These are phyloP conservation scores for Sogatella furcifera DNA, from an alignment of 1,140 invertebrate genomes.

Conservation along the genomic window DNA sequence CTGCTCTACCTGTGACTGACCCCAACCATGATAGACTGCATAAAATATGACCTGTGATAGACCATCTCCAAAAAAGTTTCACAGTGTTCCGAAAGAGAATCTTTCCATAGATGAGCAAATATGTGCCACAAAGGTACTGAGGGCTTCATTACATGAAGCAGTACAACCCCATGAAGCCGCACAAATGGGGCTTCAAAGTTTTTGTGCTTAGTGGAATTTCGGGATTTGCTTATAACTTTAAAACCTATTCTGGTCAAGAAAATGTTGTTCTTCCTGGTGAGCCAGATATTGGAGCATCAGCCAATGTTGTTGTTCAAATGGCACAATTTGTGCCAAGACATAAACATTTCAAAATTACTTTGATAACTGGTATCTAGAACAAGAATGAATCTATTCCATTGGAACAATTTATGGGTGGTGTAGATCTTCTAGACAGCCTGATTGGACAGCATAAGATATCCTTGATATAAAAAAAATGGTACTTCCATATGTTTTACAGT, in stretches of 20 bases:
- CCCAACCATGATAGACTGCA: slow-evolving; percentile 7
- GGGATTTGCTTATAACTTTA: slow-evolving; percentile 22
- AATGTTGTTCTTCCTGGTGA: slow-evolving; percentile 13
- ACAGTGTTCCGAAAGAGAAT: slow-evolving; percentile 3
- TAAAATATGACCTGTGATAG: slow-evolving; percentile 12
- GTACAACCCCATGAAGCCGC: slow-evolving; percentile 23
- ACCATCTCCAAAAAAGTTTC: slow-evolving; percentile 5
- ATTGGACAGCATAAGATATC: slow-evolving; percentile 33
- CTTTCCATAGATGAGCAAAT: slow-evolving; percentile 15
- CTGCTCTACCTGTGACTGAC: background rate
- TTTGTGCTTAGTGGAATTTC: slow-evolving; percentile 17
- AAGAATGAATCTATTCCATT: slow-evolving; percentile 17
- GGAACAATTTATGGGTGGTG: slow-evolving; percentile 35
- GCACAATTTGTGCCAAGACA: slow-evolving; percentile 11
- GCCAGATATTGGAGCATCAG: slow-evolving; percentile 17
- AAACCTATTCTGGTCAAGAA: slow-evolving; percentile 15
- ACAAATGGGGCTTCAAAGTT: slow-evolving; percentile 22
- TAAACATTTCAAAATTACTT: slow-evolving; percentile 21
- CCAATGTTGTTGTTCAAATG: slow-evolving; percentile 20
- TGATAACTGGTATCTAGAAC: slow-evolving; percentile 24
- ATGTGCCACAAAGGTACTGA: slow-evolving; percentile 11
- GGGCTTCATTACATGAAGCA: slow-evolving; percentile 17
- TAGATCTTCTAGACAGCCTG: slow-evolving; percentile 33
- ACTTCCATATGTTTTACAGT: slow-evolving; percentile 34
- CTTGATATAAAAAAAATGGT: slow-evolving; percentile 34